Evolutionary conservation across 1,140 invertebrate genomes (phyloP).

Genomic region (Aphidius gifuensis): DNA sequence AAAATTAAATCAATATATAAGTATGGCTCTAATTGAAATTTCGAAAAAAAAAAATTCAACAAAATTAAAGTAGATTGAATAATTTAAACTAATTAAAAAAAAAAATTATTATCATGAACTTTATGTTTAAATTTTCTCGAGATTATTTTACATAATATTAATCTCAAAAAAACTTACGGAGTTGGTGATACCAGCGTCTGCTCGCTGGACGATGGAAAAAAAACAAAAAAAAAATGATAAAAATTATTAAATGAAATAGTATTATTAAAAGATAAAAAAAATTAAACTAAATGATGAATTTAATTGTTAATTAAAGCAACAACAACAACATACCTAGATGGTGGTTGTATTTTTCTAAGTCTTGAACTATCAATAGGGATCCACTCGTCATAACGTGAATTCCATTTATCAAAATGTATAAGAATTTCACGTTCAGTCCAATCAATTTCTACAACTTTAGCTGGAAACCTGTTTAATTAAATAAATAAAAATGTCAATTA

Average conservation of each 20-base stretch:
- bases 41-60: too few species aligned
- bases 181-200: conserved; percentile 41
- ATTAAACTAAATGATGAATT: conserved; percentile 12
- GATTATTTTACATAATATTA: too few species aligned
- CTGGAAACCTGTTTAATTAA: conserved; percentile 63
- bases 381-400: conserved; percentile 85
- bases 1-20: too few species aligned
- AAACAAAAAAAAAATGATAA: not conserved
- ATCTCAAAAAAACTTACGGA: conserved; percentile 37
- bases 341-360: conserved; percentile 60
- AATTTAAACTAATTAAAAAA: too few species aligned
- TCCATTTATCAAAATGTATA: conserved; percentile 83
- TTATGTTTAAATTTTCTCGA: too few species aligned
- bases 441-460: conserved; percentile 82
- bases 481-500: not conserved
- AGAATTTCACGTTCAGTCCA: conserved; percentile 80
- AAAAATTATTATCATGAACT: too few species aligned
- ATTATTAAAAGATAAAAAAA: conserved; percentile 15
- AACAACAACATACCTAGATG: conserved; percentile 49
- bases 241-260: not conserved
- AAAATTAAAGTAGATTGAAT: too few species aligned
- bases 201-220: conserved; percentile 35
- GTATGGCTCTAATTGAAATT: too few species aligned
- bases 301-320: conserved; percentile 9
- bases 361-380: conserved; percentile 80